Conservation (phyloP, 2,113 vertebrate species). For the Polyodon spathula region DNA sequence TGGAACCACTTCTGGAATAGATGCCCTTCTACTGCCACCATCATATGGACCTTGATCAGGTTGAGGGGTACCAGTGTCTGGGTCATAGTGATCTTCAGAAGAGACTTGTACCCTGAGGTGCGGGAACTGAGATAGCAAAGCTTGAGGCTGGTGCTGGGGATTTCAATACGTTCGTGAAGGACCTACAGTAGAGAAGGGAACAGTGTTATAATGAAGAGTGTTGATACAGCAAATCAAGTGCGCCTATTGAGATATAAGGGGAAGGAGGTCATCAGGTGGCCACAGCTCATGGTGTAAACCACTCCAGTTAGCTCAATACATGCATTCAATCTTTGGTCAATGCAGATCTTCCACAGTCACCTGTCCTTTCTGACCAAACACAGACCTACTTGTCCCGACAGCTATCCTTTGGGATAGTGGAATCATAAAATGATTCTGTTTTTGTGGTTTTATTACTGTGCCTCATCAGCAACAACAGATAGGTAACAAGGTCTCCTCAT, state of each 20-base stretch:
- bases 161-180: constrained; percentile 91
- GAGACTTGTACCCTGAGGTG: constrained; percentile 82
- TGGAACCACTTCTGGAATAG: constrained; percentile 97
- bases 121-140: constrained; percentile 91
- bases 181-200: constrained; percentile 60
- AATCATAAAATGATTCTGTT: no score
- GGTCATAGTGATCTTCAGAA: constrained; percentile 96
- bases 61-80: constrained; percentile 87
- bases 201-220: neutral
- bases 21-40: constrained; percentile 95
- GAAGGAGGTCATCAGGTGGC: no score
- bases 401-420: no score
- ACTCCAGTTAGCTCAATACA: no score
- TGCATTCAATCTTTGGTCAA: no score
- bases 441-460: no score
- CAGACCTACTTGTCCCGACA: no score
- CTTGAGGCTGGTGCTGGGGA: constrained; percentile 80
- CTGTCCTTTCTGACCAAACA: no score
- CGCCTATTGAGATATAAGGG: neutral
- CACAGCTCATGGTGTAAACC: no score
- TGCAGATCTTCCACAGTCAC: no score
- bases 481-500: no score
- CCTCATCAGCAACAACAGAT: no score
- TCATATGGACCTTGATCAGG: constrained; percentile 91
- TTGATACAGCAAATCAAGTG: neutral